Evolutionary conservation across 2,888 invertebrate species (phyloP).

Genomic region (Notodonta ziczac): DNA sequence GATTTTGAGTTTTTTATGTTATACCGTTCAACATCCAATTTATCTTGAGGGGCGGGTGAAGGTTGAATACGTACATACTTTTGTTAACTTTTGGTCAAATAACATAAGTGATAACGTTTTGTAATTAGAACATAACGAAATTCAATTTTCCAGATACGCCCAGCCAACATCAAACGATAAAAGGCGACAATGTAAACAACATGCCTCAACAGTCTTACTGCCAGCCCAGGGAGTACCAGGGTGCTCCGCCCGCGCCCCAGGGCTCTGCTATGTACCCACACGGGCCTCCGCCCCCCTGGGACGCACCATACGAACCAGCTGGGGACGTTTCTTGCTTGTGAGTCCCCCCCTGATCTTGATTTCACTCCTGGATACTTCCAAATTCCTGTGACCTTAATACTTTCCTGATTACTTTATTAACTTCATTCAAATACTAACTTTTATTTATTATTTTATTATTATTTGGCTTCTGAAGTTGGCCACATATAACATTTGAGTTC

Average conservation of each 20-base stretch:
- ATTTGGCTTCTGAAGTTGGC: neutral
- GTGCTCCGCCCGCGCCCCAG: slow-evolving; percentile 58
- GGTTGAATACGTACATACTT: no score
- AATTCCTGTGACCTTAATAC: slow-evolving; percentile 35
- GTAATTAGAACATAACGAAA: slow-evolving; percentile 34
- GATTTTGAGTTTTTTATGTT: no score
- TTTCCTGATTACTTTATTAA: slow-evolving; percentile 16
- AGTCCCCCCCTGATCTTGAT: slow-evolving; percentile 74
- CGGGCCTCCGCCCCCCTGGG: slow-evolving; percentile 70
- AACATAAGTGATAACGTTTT: neutral
- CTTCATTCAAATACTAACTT: slow-evolving; percentile 6
- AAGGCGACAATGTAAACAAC: slow-evolving; percentile 85
- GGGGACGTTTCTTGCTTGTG: slow-evolving; percentile 83
- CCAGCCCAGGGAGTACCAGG: slow-evolving; percentile 72
- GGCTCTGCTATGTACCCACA: slow-evolving; percentile 63
- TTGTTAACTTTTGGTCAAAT: neutral
- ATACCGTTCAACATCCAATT: no score
- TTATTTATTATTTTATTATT: neutral
- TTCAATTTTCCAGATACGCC: slow-evolving; percentile 76
- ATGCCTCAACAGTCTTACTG: slow-evolving; percentile 73
- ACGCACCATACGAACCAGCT: slow-evolving; percentile 78
- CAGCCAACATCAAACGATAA: slow-evolving; percentile 70
- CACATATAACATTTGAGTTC: neutral
- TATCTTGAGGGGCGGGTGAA: neutral
- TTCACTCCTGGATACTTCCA: slow-evolving; percentile 56